A percentile compares a stretch with the other conserved stretches of the same genome.
Evolutionary conservation across 2,797 vertebrate species (phyloP).

Genomic region (Lerista edwardsae): DNA sequence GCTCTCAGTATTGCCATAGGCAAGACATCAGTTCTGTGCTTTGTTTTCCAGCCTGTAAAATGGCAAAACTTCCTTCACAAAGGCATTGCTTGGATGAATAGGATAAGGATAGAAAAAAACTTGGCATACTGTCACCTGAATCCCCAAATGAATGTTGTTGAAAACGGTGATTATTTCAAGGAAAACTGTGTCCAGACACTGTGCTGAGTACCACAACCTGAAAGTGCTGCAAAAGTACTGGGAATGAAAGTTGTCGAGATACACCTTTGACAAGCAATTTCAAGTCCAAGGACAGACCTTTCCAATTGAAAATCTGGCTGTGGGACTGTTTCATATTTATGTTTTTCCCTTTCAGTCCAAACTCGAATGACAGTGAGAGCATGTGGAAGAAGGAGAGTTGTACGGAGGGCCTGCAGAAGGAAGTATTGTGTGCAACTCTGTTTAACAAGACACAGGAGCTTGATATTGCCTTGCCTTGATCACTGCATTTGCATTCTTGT

Average conservation of each 20-base stretch:
- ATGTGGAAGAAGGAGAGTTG: not conserved
- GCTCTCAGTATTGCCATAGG: too few relatives aligned
- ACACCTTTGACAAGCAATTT: constrained; percentile 22
- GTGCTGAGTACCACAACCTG: not conserved
- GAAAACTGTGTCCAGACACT: not conserved
- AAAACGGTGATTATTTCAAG: not conserved
- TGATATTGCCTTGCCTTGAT: not conserved
- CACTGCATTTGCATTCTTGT: not conserved
- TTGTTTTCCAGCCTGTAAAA: not conserved
- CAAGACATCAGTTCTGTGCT: not conserved
- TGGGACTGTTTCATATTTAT: constrained; percentile 7
- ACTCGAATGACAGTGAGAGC: not conserved
- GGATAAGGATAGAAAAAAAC: not conserved
- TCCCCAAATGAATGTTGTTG: not conserved
- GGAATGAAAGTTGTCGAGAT: constrained; percentile 10
- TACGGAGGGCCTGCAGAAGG: not conserved
- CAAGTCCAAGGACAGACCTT: not conserved
- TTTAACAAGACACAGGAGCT: constrained; percentile 15
- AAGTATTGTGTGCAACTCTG: not conserved
- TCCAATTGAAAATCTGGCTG: not conserved
- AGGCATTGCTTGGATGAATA: not conserved
- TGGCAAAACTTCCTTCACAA: not conserved
- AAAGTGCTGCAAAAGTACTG: not conserved
- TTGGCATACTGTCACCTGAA: not conserved
- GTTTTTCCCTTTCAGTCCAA: not conserved